A percentile compares a stretch with the other conserved stretches of the same genome.
phyloP scores from a whole-genome alignment of 2,113 vertebrate species.

The Callithrix jacchus region DNA sequence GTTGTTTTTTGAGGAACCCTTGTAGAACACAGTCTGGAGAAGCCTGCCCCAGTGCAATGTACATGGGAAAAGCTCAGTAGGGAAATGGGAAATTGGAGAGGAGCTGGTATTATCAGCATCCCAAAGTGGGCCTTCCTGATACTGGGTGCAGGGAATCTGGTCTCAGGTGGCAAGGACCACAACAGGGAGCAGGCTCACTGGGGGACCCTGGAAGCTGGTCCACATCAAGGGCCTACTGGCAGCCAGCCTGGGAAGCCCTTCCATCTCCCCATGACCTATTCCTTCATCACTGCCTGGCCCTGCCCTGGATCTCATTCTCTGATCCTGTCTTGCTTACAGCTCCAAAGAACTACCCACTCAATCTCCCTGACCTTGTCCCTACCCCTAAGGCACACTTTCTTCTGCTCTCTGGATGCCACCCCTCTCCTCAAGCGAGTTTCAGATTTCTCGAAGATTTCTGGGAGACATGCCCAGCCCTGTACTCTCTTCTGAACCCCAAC shows the following conservation, averaged over 20 bases:
- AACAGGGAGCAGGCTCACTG: neutral
- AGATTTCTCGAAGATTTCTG: conserved; percentile 28
- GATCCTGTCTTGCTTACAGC: neutral
- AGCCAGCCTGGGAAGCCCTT: neutral
- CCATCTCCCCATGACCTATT: neutral
- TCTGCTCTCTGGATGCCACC: conserved; percentile 49
- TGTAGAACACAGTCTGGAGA: neutral
- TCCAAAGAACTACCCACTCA: neutral
- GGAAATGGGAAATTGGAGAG: neutral
- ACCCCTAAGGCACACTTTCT: neutral
- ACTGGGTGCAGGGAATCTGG: neutral
- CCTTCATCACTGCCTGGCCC: neutral
- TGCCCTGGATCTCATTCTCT: neutral
- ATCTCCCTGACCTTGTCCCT: conserved; percentile 15
- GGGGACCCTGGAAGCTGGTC: neutral
- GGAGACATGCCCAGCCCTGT: conserved; percentile 33
- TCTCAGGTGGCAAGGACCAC: neutral
- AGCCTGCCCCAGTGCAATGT: neutral
- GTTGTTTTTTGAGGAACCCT: conserved; percentile 5
- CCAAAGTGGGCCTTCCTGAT: neutral
- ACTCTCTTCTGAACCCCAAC: conserved; percentile 5
- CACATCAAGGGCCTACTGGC: neutral
- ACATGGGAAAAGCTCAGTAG: neutral
- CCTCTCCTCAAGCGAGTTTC: conserved; percentile 7
- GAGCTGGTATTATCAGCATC: neutral